Base-by-base conservation (phyloP, 2,113 vertebrate genomes). In the Nannobrachium achirus region DNA sequence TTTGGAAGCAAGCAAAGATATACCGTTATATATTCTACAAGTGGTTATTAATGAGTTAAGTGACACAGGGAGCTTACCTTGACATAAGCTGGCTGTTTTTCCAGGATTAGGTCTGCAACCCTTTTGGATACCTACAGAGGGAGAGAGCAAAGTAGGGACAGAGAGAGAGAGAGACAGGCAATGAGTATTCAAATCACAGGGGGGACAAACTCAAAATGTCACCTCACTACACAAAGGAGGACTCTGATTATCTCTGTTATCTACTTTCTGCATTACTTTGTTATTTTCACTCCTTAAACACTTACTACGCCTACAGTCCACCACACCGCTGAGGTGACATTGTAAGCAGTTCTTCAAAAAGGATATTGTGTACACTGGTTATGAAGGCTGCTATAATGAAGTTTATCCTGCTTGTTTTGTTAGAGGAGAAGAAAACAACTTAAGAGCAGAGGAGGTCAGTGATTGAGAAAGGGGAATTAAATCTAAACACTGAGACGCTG, bases 41-140 rank as follows among this genome's bases (percentile, higher is more conserved):
- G 3, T n/a, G 14, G 1, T 15, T 0, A 1, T 41, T 7, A n/a
- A n/a, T n/a, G n/a, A n/a, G n/a, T n/a, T n/a, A 38, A 11, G 1
- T 71, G 7, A 73, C 51, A 52, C 2, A 49, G n/a, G 5, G 56
- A 2, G 62, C 92, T 90, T 94, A 99, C 98, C 97, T 99, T 96
- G 75, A 99, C 96, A 86, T 99, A 99, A 6, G 97, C 91, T 11
- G 98, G 96, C 81, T 99, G 98, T 79, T 99, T 99, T 87, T 99
- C 98, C 88, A 99, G 92, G 84, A 99, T 99, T 86, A 99, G 93
- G 91, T 99, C 96, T 4, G 98, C 96, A 39, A 99, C 97, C 90
- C 95, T 99, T 92, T 96, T 99, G 71, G 98, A 99, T 64, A 99
- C 98, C 98, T 99, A 66, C 10, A 90, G 45, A 75, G 14, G 59